A percentile compares a stretch with the other conserved stretches of the same genome.
phyloP scores from a whole-genome alignment of 2,888 invertebrate genomes.

The Catocala sponsa region DNA sequence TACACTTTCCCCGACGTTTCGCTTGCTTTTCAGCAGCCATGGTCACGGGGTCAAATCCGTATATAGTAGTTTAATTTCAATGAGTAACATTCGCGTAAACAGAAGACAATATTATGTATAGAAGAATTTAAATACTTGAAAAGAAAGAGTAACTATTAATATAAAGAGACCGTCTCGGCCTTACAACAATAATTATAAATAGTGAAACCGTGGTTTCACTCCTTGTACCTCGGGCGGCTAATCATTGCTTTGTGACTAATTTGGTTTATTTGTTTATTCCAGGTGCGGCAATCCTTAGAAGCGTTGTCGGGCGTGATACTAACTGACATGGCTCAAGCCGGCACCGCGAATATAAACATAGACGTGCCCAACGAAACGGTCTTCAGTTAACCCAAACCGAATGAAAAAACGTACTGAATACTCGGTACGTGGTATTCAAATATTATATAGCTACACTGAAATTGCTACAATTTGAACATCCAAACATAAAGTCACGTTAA shows the following conservation, averaged over 20 bases:
- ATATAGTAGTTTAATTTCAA: too few relatives aligned
- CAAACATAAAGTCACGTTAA: slow-evolving; percentile 9
- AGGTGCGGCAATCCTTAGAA: slow-evolving; percentile 94
- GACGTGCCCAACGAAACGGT: slow-evolving; percentile 77
- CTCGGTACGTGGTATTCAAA: slow-evolving; percentile 5
- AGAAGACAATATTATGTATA: too few relatives aligned
- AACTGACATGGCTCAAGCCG: slow-evolving; percentile 74
- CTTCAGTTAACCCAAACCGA: slow-evolving; percentile 74
- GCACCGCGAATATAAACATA: slow-evolving; percentile 49
- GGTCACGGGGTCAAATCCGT: too few relatives aligned
- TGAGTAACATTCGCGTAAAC: too few relatives aligned
- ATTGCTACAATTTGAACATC: neutral
- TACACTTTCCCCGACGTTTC: too few relatives aligned
- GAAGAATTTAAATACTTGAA: too few relatives aligned
- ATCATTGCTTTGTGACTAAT: neutral
- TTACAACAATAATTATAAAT: too few relatives aligned
- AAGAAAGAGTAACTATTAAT: too few relatives aligned
- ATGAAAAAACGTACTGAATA: slow-evolving; percentile 2
- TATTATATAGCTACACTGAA: slow-evolving; percentile 2
- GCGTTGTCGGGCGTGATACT: slow-evolving; percentile 91
- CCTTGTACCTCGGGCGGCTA: too few relatives aligned
- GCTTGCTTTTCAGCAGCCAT: too few relatives aligned
- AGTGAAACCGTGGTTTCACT: too few relatives aligned
- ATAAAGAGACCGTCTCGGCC: too few relatives aligned
- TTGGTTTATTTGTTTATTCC: slow-evolving; percentile 43